These are phyloP conservation scores for Gastrophysa polygoni DNA, from an alignment of 2,888 invertebrate species.

Conservation along the genomic window DNA sequence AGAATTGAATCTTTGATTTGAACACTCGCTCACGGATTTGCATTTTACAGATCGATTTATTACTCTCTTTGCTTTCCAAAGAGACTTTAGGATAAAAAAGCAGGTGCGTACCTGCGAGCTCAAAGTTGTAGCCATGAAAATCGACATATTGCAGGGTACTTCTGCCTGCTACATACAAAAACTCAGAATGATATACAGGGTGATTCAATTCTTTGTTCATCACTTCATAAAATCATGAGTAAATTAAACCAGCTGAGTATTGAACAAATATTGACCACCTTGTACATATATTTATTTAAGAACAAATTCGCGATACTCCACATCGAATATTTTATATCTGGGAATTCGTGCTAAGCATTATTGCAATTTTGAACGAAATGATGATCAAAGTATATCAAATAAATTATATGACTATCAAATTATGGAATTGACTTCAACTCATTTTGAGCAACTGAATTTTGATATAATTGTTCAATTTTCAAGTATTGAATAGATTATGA, in stretches of 20 bases:
- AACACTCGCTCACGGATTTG: no score
- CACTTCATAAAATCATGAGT: not conserved
- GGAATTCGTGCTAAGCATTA: not conserved
- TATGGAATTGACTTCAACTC: not conserved
- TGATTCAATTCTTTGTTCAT: not conserved
- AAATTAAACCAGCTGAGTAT: not conserved
- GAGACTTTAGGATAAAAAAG: constrained; percentile 32
- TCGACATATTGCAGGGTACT: constrained; percentile 76
- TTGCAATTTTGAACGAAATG: constrained; percentile 1
- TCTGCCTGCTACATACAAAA: constrained; percentile 66
- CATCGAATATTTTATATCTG: not conserved
- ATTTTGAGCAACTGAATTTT: no score
- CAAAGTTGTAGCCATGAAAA: constrained; percentile 74
- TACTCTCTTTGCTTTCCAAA: no score
- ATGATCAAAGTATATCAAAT: not conserved
- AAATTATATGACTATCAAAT: not conserved
- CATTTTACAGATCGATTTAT: no score
- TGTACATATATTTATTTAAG: not conserved
- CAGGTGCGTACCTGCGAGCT: constrained; percentile 58
- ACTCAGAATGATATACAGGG: constrained; percentile 26
- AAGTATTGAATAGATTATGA: no score
- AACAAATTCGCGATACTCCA: not conserved
- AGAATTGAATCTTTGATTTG: no score
- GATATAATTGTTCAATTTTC: not conserved
- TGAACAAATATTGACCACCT: not conserved